Evolutionary conservation across 92 coral and sea anemone genomes (phyloP), one percentile per base, ranked within the genome.

Genomic region (Diadumene lineata): DNA sequence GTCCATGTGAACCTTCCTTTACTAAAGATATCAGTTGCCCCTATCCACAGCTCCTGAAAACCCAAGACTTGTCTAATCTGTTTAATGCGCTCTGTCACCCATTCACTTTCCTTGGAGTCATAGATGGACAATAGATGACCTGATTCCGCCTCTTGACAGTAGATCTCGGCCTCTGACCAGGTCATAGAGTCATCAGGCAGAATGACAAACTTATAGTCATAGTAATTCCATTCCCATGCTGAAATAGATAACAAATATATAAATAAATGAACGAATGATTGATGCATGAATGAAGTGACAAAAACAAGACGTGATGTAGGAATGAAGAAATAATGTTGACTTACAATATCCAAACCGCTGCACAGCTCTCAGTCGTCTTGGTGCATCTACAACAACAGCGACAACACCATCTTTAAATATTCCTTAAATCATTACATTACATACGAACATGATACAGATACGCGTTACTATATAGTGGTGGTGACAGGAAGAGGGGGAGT

Each of bases 121-220:
- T 73, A 73, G 50, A 87, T 68, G 32, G 87, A 87, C 23, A 81
- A 75, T 48, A 90, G 50, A 24, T 84, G 87, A 1, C 96, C 96
- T 43, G 81, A 43, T 60, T 90, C 92, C 26, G 87, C 86, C 65
- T 73, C 81, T 43, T 77, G 75, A 72, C 96, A 90, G 80, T 90
- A 90, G 56, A 73, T 63, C 76, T 90, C 96, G 2, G 96, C 96
- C 34, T 90, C 96, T 11, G 85, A 87, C 96, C 96, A 90, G 11
- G 92, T 87, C 85, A 90, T 77, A 16, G 77, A 81, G 50, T 73
- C 81, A 58, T 82, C 50, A 17, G 74, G 80, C 13, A 87, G 69
- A n/a, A 92, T 92, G 15, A 90, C 68, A 18, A 90, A 80, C 78
- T 90, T 90, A 80, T 90, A 90, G 50, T 77, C 66, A 60, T 76